phyloP scores from a whole-genome alignment of 2,797 vertebrate species.

The Yasuhikotakia modesta region DNA sequence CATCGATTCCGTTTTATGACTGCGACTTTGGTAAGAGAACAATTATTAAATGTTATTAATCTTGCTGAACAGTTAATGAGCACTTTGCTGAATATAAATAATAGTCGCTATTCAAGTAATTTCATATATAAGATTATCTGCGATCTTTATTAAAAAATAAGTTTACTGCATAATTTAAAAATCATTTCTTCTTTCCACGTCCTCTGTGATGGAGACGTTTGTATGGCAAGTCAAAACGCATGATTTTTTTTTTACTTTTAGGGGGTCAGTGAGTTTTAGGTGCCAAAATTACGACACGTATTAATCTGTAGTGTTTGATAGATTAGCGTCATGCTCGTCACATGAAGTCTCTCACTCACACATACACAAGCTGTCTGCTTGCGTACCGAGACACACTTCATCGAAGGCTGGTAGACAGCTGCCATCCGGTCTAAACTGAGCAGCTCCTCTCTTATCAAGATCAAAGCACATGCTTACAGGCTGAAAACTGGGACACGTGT shows the following conservation, averaged over 20 bases:
- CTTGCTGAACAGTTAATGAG: not conserved
- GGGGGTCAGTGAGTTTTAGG: not conserved
- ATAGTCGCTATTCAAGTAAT: not conserved
- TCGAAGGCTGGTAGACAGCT: conserved; percentile 4
- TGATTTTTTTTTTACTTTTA: no score
- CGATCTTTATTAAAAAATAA: not conserved
- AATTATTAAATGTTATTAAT: not conserved
- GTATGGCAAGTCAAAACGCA: not conserved
- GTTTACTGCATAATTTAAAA: not conserved
- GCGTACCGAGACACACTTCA: conserved; percentile 16
- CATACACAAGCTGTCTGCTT: conserved; percentile 14
- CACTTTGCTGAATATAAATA: not conserved
- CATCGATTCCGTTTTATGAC: not conserved
- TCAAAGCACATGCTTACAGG: conserved; percentile 12
- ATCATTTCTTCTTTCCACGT: conserved; percentile 22
- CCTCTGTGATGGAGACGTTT: not conserved
- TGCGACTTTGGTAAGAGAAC: conserved; percentile 20
- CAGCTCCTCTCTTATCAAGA: conserved; percentile 21
- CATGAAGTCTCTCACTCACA: conserved; percentile 18
- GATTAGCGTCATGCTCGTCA: conserved; percentile 20
- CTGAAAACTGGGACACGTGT: not conserved
- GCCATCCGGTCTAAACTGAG: conserved; percentile 27
- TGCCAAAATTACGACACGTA: not conserved
- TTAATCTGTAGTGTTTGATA: conserved; percentile 12
- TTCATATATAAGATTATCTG: not conserved